Evolutionary conservation across 2,888 invertebrate species (phyloP).

Genomic region (Andrena chrysosceles): DNA sequence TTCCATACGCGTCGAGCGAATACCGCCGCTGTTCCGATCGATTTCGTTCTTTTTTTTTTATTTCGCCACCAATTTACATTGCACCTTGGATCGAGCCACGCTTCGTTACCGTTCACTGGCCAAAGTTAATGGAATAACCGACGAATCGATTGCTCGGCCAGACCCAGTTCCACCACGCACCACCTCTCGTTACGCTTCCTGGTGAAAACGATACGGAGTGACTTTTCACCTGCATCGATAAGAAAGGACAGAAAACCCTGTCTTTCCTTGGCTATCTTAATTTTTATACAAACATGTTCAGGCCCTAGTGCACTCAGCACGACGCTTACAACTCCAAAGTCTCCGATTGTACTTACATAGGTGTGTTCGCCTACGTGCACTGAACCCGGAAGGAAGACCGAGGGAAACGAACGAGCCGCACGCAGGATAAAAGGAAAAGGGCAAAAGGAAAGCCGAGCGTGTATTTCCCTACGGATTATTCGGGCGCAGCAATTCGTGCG

Average conservation of each 20-base stretch:
- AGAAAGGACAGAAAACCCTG: neutral
- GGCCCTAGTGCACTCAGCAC: too few relatives aligned
- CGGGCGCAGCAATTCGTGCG: conserved; percentile 31
- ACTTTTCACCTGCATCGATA: neutral
- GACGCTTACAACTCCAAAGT: neutral
- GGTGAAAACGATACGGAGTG: neutral
- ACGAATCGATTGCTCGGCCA: conserved; percentile 41
- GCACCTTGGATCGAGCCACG: conserved; percentile 28
- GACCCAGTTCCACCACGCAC: neutral
- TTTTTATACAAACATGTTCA: too few relatives aligned
- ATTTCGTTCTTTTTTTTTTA: conserved; percentile 45
- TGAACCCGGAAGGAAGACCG: conserved; percentile 7
- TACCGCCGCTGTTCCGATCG: conserved; percentile 5
- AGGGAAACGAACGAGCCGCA: conserved; percentile 30
- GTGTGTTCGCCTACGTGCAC: neutral
- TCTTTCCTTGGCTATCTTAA: too few relatives aligned
- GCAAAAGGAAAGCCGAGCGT: neutral
- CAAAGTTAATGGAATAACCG: conserved; percentile 62
- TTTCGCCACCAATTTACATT: conserved; percentile 65
- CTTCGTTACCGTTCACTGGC: conserved; percentile 50
- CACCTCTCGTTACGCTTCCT: neutral
- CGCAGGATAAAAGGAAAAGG: conserved; percentile 11
- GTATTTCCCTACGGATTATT: conserved; percentile 61
- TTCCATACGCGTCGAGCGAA: conserved; percentile 54
- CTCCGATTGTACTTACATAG: neutral